Base-by-base conservation (phyloP, 2,888 invertebrate species). In the Anticlea derivata region DNA sequence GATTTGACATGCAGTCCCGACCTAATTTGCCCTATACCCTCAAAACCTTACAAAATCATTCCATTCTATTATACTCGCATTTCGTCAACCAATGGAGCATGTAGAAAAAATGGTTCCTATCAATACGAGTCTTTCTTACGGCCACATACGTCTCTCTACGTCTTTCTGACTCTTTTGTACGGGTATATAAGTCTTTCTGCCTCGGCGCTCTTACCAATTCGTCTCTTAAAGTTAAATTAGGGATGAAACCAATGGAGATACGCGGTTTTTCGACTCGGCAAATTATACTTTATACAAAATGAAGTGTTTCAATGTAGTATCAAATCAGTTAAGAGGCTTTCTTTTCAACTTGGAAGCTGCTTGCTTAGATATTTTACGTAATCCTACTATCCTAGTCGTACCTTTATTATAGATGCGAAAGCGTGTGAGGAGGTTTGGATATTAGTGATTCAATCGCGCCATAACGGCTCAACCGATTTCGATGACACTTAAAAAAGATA, bases 141-240 rank as follows among this genome's bases (percentile, higher is more conserved):
- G 70, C 73, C 73, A 76, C 80, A 80, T 80, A 79, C 75, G 80
- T 81, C 81, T 84, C 80, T 82, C 73, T 80, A 79, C 75, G 80
- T 81, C 81, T 84, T 80, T 82, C 73, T 73, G 65, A 68, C 61
- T 66, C 70, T 75, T 77, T 73, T 74, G 75, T 76, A 76, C 74
- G 72, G 70, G 75, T 75, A 76, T 80, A 81, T 82, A 79, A 77
- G 81, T 83, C 81, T 84, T 83, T 78, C 74, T 74, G 82, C 74
- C 66, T 78, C 79, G 70, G 56, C 79, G 80, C 68, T 53, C 71
- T 65, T 72, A 64, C 73, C 81, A 64, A 86, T 87, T 78, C 73
- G 56, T 48, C 50, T 56, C 78, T 80, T 80, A 77, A 75, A 80
- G 85, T 83, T 86, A 86, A 87, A 88, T 86, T 83, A 82, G 75